Percentiles rank a stretch among this genome's conserved stretches.
These are phyloP conservation scores for Ctenodactylus gundi DNA, from an alignment of 2,113 vertebrate species.

Conservation along the genomic window DNA sequence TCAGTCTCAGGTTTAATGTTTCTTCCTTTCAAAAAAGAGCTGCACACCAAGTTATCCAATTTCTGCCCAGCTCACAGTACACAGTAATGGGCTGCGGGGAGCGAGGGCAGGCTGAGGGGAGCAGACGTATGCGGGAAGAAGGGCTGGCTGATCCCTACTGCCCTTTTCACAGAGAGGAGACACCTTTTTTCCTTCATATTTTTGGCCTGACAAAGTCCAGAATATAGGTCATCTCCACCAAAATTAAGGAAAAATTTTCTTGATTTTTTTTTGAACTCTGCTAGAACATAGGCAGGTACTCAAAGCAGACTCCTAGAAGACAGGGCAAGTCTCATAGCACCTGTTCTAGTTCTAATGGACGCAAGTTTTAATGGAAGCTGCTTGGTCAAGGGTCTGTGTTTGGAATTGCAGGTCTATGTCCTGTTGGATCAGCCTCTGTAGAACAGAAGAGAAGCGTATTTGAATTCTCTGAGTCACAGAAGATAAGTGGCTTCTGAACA, in stretches of 20 bases:
- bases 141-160: rapidly evolving
- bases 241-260: not conserved
- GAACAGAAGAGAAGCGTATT: too few relatives aligned
- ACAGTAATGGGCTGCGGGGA: not conserved
- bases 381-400: too few relatives aligned
- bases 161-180: not conserved
- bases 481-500: too few relatives aligned
- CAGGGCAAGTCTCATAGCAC: too few relatives aligned
- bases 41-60: slow-evolving; percentile 2
- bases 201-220: not conserved
- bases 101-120: not conserved
- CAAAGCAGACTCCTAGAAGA: too few relatives aligned
- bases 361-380: too few relatives aligned
- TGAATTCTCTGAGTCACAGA: too few relatives aligned
- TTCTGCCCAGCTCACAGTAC: not conserved
- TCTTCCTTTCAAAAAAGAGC: slow-evolving; percentile 1
- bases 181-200: not conserved
- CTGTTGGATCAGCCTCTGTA: too few relatives aligned
- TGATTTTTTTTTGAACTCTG: not conserved
- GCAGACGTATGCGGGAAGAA: not conserved
- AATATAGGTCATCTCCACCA: not conserved
- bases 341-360: too few relatives aligned
- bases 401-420: too few relatives aligned
- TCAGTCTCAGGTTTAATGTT: not conserved
- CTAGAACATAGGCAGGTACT: too few relatives aligned